phyloP scores from a whole-genome alignment of 2,797 vertebrate genomes.

The Cryptoblepharus egeriae region DNA sequence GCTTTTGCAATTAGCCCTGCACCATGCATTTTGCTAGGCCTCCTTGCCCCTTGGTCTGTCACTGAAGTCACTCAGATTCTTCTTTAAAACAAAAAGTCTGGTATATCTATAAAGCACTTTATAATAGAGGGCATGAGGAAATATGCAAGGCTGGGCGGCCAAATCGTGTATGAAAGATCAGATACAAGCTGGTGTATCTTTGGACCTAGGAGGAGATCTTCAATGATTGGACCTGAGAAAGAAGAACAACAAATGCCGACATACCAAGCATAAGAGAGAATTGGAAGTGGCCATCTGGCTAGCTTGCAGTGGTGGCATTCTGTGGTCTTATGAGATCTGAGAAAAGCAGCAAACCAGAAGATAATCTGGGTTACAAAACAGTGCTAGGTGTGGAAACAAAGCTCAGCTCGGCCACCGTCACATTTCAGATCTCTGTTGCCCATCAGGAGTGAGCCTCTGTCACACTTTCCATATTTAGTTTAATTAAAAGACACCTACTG shows the following conservation, averaged over 20 bases:
- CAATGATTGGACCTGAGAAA: not conserved
- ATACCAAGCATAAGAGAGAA: not conserved
- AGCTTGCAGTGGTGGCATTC: not conserved
- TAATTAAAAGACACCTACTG: slow-evolving; percentile 40
- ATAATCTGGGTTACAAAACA: not conserved
- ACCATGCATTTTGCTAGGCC: too few relatives aligned
- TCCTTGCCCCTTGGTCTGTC: too few relatives aligned
- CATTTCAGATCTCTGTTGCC: slow-evolving; percentile 13
- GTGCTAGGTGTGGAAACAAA: not conserved
- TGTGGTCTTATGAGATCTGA: not conserved
- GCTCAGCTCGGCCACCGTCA: not conserved
- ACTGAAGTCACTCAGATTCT: too few relatives aligned
- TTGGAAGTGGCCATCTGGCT: not conserved
- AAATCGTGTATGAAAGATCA: not conserved
- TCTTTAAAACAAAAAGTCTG: too few relatives aligned
- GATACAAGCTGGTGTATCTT: not conserved
- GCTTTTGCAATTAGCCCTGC: too few relatives aligned
- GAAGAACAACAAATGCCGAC: not conserved
- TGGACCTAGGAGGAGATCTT: too few relatives aligned
- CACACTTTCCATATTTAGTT: slow-evolving; percentile 10
- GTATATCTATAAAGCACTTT: not conserved
- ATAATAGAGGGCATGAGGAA: not conserved
- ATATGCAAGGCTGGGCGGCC: not conserved
- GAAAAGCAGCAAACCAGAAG: not conserved
- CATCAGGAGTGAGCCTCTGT: not conserved